Base-by-base conservation (phyloP, 35 echinoderm and acorn worm species). In the Diadema setosum region DNA sequence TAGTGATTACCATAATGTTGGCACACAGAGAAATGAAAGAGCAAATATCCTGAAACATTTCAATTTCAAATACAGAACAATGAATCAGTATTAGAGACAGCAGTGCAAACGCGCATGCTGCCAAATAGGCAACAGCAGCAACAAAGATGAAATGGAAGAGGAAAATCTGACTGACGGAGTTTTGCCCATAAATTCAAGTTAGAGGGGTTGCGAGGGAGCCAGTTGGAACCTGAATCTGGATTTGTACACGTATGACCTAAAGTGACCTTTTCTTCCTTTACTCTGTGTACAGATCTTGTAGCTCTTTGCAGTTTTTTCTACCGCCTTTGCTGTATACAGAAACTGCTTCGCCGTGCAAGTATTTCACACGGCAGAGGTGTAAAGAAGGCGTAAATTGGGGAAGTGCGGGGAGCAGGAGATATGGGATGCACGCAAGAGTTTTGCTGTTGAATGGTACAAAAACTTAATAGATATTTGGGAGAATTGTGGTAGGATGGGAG, bases 301-400 rank as follows among this genome's bases (percentile, higher is more conserved):
- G n/a, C 26, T 67, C 63, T 67, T 67, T 67, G 63, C 63, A 67
- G 63, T n/a, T 67, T 67, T 63, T 67, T 67, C 27, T 67, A 67
- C 63, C 37, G 27, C 16, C 63, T 15, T 26, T 67, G 63, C 63
- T 67, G 63, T 67, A 67, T 67, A n/a, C n/a, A n/a, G n/a, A 67
- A 34, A 67, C 63, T 67, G 63, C 2, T 5, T 26, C 26, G 20
- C 63, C 63, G 37, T 26, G 30, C 63, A 33, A 33, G 30, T 67
- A 26, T 67, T 67, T 67, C 27, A 67, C 12, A 67, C 30, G 37
- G 37, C 25, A 15, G 12, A 34, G 27, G 27, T 67, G 63, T 67
- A 33, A 34, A 15, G 63, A 34, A 34, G 63, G 63, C 37, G 37
- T 18, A 27, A 2, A 34, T 26, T 25, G 63, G 18, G 37, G 37